These are phyloP conservation scores for Nipponacmea schrenckii DNA, from an alignment of 2,888 invertebrate species.

Conservation along the genomic window DNA sequence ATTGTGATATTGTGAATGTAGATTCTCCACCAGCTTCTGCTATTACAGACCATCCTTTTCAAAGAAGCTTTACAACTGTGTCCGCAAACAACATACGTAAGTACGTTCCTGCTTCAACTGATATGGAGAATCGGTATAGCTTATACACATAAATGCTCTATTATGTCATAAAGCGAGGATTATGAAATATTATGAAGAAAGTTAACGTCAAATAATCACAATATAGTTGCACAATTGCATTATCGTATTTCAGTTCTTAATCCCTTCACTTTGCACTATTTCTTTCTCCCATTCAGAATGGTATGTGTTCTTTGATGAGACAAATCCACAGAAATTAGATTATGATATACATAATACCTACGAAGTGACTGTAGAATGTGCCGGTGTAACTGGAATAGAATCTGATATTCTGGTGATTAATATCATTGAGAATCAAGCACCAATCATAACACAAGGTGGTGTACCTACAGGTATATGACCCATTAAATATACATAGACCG, in stretches of 20 bases:
- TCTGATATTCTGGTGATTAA: background rate
- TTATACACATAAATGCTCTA: background rate
- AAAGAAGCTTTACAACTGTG: background rate
- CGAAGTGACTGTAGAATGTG: background rate
- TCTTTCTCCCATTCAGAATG: background rate
- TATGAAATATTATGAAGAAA: background rate
- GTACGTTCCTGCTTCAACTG: background rate
- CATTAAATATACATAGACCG: background rate
- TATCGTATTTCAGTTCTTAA: background rate
- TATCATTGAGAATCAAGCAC: background rate
- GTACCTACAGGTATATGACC: background rate
- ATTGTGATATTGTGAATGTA: background rate
- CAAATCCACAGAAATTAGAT: background rate
- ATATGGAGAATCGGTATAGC: background rate
- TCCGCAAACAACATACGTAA: background rate
- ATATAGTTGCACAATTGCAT: background rate
- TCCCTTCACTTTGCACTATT: too few relatives aligned
- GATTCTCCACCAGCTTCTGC: background rate
- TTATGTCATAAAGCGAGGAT: too few relatives aligned
- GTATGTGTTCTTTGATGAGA: background rate
- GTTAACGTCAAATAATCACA: background rate
- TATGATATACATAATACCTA: background rate
- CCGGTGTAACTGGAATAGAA: background rate
- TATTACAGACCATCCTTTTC: background rate
- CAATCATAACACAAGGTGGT: background rate